Evolutionary conservation across 2,113 vertebrate species (phyloP).

Genomic region (Melanotaenia duboulayi): DNA sequence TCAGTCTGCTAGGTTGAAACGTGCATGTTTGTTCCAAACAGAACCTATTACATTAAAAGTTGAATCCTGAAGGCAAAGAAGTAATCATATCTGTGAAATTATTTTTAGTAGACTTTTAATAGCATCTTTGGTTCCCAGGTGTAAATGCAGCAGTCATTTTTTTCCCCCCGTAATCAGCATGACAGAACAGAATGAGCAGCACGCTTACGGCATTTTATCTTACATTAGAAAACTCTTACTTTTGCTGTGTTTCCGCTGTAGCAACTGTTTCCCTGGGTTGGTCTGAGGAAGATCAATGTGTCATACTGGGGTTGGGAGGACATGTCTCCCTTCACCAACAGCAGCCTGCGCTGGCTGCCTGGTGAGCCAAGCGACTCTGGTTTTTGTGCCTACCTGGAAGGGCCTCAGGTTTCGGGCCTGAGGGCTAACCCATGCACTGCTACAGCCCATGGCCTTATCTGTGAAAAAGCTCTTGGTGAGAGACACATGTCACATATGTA

Average conservation of each 20-base stretch:
- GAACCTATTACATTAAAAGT: constrained; percentile 56
- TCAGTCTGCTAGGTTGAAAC: constrained; percentile 34
- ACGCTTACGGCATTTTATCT: constrained; percentile 1
- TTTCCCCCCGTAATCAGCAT: constrained; percentile 23
- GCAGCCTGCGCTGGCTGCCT: constrained; percentile 89
- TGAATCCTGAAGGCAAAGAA: constrained; percentile 58
- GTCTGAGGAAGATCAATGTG: constrained; percentile 96
- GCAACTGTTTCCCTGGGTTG: constrained; percentile 94
- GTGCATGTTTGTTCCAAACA: constrained; percentile 40
- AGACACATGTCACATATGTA: not conserved
- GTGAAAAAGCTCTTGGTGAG: constrained; percentile 91
- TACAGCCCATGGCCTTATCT: constrained; percentile 91
- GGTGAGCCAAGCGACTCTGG: constrained; percentile 94
- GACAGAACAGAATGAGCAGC: constrained; percentile 16
- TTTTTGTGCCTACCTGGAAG: constrained; percentile 93
- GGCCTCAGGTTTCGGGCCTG: constrained; percentile 83
- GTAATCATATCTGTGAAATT: constrained; percentile 69
- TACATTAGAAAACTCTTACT: not conserved
- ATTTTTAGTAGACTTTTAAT: constrained; percentile 56
- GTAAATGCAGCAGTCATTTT: constrained; percentile 28
- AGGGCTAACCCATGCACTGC: constrained; percentile 87
- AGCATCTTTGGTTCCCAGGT: constrained; percentile 39
- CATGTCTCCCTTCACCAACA: constrained; percentile 95
- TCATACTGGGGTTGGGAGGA: constrained; percentile 99
- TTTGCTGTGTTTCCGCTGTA: constrained; percentile 38